Conservation (phyloP, 2,113 vertebrate genomes). For the Phyllostomus discolor region DNA sequence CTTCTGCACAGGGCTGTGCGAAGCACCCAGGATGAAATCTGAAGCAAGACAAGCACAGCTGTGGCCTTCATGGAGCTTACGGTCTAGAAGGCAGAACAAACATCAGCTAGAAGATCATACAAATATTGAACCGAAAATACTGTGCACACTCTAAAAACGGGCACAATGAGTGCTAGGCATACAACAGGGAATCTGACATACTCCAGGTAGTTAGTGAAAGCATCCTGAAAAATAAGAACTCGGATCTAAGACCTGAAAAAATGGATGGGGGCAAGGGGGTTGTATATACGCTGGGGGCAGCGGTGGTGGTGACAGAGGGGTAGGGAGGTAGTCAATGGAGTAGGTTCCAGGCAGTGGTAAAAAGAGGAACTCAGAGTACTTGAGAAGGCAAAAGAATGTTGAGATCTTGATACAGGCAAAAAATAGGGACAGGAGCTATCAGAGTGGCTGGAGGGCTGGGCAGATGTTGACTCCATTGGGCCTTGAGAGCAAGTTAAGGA, state of each 20-base stretch:
- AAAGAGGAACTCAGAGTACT: neutral
- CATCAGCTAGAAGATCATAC: neutral
- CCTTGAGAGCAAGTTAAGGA: neutral
- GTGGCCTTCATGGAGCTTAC: neutral
- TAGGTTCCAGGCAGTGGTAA: neutral
- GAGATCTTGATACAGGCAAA: neutral
- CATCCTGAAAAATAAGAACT: neutral
- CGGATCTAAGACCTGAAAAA: neutral
- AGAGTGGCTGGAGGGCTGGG: neutral
- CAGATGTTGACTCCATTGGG: neutral
- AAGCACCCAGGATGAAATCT: neutral
- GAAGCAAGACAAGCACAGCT: neutral
- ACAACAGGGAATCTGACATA: neutral
- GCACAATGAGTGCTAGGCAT: neutral
- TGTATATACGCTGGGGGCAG: neutral
- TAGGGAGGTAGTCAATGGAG: neutral
- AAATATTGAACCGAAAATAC: neutral
- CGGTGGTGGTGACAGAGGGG: neutral
- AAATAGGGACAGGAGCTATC: neutral
- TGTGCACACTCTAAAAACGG: neutral
- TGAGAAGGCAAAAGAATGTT: neutral
- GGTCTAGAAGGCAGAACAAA: neutral
- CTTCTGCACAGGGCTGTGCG: neutral
- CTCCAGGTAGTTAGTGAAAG: neutral
- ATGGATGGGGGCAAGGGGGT: neutral